These are phyloP conservation scores for Crematogaster levior DNA, from an alignment of 2,888 invertebrate genomes.

Conservation along the genomic window DNA sequence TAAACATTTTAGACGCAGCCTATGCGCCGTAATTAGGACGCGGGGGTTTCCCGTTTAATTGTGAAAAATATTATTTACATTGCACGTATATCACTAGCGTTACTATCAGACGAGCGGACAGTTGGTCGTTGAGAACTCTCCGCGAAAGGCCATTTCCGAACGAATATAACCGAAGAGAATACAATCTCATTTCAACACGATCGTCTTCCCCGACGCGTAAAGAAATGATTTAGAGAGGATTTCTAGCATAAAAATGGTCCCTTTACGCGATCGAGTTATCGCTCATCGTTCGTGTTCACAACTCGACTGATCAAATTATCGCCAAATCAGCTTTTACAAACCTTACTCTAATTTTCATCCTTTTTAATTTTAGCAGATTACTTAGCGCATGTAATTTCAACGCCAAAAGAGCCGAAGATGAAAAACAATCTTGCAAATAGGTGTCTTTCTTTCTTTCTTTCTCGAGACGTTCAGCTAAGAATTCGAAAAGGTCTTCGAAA, in stretches of 20 bases:
- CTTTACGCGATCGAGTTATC: slow-evolving; percentile 9
- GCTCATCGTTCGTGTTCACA: background rate
- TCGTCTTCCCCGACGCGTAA: background rate
- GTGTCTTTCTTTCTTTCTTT: background rate
- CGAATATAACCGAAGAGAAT: too few relatives aligned
- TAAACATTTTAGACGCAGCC: slow-evolving; percentile 40
- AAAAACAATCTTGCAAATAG: background rate
- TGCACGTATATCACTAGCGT: slow-evolving; percentile 79
- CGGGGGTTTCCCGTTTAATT: slow-evolving; percentile 77
- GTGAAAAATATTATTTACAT: slow-evolving; percentile 84
- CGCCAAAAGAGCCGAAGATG: background rate
- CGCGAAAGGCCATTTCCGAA: slow-evolving; percentile 37
- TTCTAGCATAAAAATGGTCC: slow-evolving; percentile 9
- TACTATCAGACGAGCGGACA: slow-evolving; percentile 58
- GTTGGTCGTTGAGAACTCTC: slow-evolving; percentile 62
- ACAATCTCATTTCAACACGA: slow-evolving; percentile 21
- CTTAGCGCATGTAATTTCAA: background rate
- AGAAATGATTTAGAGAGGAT: background rate
- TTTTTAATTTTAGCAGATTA: background rate
- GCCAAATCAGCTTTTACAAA: background rate
- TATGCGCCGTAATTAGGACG: slow-evolving; percentile 25
- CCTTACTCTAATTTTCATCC: background rate
- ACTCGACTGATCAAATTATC: slow-evolving; percentile 1
- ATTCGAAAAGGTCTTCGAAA: background rate
- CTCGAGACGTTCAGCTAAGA: background rate